Percentiles rank a stretch among this genome's conserved stretches.
Evolutionary conservation across 2,113 vertebrate genomes (phyloP).

Genomic region (Seriola dumerili): DNA sequence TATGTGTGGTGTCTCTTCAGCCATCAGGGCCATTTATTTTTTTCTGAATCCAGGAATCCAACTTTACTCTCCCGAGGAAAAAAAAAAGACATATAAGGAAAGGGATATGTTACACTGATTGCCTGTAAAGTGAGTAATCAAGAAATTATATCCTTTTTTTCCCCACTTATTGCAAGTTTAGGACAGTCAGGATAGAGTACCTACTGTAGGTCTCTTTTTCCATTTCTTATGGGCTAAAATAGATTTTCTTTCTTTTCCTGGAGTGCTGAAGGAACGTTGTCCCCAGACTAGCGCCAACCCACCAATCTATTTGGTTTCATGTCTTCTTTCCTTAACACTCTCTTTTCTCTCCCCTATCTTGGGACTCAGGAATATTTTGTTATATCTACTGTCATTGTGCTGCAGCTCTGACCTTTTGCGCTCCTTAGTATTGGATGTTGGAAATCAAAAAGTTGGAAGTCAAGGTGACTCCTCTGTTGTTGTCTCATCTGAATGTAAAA

Average conservation of each 20-base stretch:
- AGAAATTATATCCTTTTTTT: neutral
- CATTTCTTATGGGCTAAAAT: constrained; percentile 53
- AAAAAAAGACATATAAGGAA: neutral
- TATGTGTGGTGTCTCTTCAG: constrained; percentile 30
- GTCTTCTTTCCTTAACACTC: constrained; percentile 61
- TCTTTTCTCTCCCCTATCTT: constrained; percentile 61
- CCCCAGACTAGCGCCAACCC: constrained; percentile 52
- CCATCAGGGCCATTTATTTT: constrained; percentile 27
- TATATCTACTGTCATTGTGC: constrained; percentile 65
- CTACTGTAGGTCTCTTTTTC: constrained; percentile 27
- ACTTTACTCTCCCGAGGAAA: neutral
- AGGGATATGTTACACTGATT: constrained; percentile 8
- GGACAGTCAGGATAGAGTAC: constrained; percentile 14
- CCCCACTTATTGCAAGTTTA: constrained; percentile 14
- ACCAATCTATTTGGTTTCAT: constrained; percentile 68
- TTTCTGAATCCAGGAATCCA: neutral
- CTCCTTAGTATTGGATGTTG: constrained; percentile 38
- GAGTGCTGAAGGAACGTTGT: constrained; percentile 30
- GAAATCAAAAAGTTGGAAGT: constrained; percentile 65
- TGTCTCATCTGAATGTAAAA: constrained; percentile 58
- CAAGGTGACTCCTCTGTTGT: constrained; percentile 44
- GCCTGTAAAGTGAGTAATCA: constrained; percentile 31
- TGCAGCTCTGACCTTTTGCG: constrained; percentile 61
- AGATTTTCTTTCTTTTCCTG: constrained; percentile 52
- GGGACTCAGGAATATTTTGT: constrained; percentile 65